These are phyloP conservation scores for Rhopalosiphum nymphaeae DNA, from an alignment of 2,888 invertebrate species.

Conservation along the genomic window DNA sequence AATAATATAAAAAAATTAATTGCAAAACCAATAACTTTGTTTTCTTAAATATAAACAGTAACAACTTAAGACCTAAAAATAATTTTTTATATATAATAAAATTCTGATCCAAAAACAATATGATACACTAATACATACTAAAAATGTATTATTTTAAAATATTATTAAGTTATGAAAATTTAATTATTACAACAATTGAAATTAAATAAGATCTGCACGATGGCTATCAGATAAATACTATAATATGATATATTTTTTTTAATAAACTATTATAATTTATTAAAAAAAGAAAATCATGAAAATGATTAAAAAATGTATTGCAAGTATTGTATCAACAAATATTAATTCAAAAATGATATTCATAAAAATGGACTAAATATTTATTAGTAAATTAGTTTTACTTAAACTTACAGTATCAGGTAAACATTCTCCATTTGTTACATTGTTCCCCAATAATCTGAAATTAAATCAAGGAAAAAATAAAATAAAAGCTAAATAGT, in stretches of 20 bases:
- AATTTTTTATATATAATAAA: background rate
- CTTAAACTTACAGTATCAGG: slow-evolving; percentile 57
- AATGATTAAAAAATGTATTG: background rate
- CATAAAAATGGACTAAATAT: background rate
- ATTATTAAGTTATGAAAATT: background rate
- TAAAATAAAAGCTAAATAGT: background rate
- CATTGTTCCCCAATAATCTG: slow-evolving; percentile 45
- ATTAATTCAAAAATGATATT: background rate
- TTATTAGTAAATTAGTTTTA: background rate
- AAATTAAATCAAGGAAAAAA: slow-evolving; percentile 12
- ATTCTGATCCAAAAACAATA: background rate
- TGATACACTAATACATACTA: fast-evolving
- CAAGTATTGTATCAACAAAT: background rate
- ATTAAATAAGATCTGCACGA: background rate
- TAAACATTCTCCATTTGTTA: slow-evolving; percentile 59
- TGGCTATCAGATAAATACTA: background rate
- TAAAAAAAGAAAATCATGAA: background rate
- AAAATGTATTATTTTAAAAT: background rate
- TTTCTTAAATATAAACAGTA: background rate
- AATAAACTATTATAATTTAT: background rate
- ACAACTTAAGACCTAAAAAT: background rate
- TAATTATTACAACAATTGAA: background rate
- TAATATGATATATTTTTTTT: background rate
- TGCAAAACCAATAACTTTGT: background rate
- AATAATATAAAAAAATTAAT: background rate